A percentile compares a stretch with the other conserved stretches of the same genome.
These are phyloP conservation scores for Verasper variegatus DNA, from an alignment of 2,113 vertebrate species.

Conservation along the genomic window DNA sequence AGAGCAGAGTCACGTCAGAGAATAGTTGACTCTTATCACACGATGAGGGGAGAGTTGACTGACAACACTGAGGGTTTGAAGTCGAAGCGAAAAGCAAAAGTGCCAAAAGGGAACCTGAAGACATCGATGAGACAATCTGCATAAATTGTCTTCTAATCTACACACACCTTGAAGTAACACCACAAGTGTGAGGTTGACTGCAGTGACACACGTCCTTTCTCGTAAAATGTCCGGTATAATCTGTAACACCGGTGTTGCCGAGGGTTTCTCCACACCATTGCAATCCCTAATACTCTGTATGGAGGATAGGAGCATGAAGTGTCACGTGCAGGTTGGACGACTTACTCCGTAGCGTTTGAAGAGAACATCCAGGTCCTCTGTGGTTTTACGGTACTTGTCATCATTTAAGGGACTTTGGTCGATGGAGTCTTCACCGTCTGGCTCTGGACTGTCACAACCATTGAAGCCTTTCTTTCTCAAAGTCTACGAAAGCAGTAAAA, in stretches of 20 bases:
- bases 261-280: background rate
- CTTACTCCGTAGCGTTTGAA: constrained; percentile 98
- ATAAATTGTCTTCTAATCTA: background rate
- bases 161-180: background rate
- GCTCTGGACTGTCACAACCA: constrained; percentile 98
- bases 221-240: background rate
- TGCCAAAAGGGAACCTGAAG: background rate
- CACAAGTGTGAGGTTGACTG: background rate
- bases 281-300: background rate
- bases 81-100: background rate
- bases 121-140: background rate
- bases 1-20: background rate
- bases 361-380: constrained; percentile 96
- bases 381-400: constrained; percentile 94
- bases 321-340: constrained; percentile 51
- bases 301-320: background rate
- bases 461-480: constrained; percentile 99
- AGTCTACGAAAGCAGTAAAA: constrained; percentile 82
- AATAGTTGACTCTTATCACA: background rate
- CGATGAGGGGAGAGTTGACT: background rate
- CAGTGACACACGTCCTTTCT: background rate
- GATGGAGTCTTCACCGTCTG: constrained; percentile 96
- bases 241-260: background rate
- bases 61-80: background rate
- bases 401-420: constrained; percentile 98